Percentiles rank a stretch among this genome's conserved stretches.
phyloP scores from a whole-genome alignment of 2,888 invertebrate species.

The Dynastes grantii region DNA sequence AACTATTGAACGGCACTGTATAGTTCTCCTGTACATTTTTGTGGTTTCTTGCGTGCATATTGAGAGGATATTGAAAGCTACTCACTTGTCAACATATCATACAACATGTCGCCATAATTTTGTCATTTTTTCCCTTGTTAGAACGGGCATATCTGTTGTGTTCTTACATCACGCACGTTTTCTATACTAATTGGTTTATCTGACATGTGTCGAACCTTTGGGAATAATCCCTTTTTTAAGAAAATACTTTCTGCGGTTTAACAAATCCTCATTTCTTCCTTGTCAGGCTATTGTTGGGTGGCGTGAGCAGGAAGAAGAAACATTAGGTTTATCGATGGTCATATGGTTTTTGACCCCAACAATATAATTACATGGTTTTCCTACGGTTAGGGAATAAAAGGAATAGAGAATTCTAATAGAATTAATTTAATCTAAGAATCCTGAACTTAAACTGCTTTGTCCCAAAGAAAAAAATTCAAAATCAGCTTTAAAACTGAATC shows the following conservation, averaged over 20 bases:
- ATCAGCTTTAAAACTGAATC: too few relatives aligned
- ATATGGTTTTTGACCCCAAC: slow-evolving; percentile 60
- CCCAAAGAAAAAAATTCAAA: too few relatives aligned
- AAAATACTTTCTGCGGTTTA: slow-evolving; percentile 64
- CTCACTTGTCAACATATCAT: slow-evolving; percentile 70
- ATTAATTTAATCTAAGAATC: background rate
- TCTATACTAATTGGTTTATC: slow-evolving; percentile 65
- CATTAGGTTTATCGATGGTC: slow-evolving; percentile 61
- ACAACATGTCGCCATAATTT: slow-evolving; percentile 65
- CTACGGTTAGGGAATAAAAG: slow-evolving; percentile 9
- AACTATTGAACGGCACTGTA: background rate
- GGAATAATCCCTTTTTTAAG: slow-evolving; percentile 61
- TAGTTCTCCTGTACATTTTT: background rate
- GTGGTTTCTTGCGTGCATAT: slow-evolving; percentile 53
- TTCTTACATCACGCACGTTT: slow-evolving; percentile 58
- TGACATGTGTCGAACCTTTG: slow-evolving; percentile 67
- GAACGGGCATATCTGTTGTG: background rate
- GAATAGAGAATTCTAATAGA: slow-evolving; percentile 14
- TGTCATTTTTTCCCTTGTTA: slow-evolving; percentile 35
- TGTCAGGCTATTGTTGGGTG: slow-evolving; percentile 52
- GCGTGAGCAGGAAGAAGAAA: slow-evolving; percentile 47
- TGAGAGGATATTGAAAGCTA: slow-evolving; percentile 60
- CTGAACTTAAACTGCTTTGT: too few relatives aligned
- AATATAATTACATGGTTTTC: slow-evolving; percentile 44
- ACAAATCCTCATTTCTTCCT: slow-evolving; percentile 64